A percentile compares a stretch with the other conserved stretches of the same genome.
These are phyloP conservation scores for Tetragonisca angustula DNA, from an alignment of 2,888 invertebrate genomes.

Conservation along the genomic window DNA sequence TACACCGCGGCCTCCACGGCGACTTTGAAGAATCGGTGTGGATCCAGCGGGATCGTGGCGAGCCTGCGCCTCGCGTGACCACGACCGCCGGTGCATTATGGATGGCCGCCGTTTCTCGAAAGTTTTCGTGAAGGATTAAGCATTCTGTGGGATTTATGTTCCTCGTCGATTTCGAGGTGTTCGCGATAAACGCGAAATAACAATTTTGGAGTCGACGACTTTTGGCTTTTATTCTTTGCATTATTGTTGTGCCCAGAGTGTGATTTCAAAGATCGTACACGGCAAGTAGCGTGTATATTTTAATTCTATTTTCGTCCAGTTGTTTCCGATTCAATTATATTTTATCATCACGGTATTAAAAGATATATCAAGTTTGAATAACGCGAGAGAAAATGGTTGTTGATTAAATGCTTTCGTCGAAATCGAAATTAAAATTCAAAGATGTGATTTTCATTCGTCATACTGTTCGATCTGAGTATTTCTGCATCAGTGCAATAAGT, in stretches of 20 bases:
- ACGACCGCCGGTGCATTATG: slow-evolving; percentile 42
- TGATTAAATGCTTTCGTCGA: no score
- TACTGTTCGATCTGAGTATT: no score
- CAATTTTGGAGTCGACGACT: no score
- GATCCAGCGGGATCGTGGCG: slow-evolving; percentile 22
- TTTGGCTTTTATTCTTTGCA: neutral
- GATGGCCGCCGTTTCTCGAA: neutral
- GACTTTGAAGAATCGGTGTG: slow-evolving; percentile 53
- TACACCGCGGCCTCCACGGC: slow-evolving; percentile 29
- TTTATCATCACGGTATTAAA: no score
- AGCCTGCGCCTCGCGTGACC: neutral
- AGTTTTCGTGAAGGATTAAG: neutral
- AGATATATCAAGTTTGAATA: no score
- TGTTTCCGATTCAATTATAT: no score
- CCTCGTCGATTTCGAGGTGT: neutral
- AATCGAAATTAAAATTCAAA: no score
- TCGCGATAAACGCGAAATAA: neutral
- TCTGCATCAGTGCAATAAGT: neutral
- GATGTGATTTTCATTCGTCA: no score
- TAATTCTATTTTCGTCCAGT: no score
- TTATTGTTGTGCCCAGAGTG: neutral
- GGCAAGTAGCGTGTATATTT: no score
- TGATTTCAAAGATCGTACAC: no score
- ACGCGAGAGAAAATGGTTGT: no score
- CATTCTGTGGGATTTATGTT: neutral